phyloP scores from a whole-genome alignment of 2,113 vertebrate genomes.

The Nothoprocta perdicaria region DNA sequence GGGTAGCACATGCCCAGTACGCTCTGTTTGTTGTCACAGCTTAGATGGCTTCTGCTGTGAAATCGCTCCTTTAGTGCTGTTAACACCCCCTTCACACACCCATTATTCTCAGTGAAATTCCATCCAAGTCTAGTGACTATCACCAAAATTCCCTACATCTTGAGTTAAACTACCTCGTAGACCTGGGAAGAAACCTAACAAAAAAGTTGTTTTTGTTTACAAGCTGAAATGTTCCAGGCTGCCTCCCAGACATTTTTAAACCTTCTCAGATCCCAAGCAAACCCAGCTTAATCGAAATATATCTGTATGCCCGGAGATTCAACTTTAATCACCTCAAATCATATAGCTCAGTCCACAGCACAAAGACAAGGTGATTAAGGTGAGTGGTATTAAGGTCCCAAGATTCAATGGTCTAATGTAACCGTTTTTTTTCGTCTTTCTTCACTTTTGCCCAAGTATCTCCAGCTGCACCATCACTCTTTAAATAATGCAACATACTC shows the following conservation, averaged over 20 bases:
- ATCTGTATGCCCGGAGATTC: background rate
- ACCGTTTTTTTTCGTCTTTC: background rate
- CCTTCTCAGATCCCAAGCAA: background rate
- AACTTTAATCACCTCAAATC: background rate
- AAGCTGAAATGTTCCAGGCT: background rate
- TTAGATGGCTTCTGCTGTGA: background rate
- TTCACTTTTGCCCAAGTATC: background rate
- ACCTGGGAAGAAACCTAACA: background rate
- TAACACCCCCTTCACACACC: background rate
- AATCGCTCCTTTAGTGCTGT: background rate
- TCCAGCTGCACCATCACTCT: background rate
- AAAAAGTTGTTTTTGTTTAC: background rate
- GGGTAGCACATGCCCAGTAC: background rate
- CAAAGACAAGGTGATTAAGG: fast-evolving
- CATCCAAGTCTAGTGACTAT: background rate
- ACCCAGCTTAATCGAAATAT: background rate
- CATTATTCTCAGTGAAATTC: background rate
- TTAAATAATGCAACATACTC: background rate
- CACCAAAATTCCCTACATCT: background rate
- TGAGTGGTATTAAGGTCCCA: fast-evolving
- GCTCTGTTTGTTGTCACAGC: fast-evolving
- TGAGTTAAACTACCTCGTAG: background rate
- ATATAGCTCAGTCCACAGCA: fast-evolving
- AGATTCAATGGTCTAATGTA: fast-evolving
- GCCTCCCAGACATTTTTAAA: background rate